Conservation (phyloP, 2,888 invertebrate species). For the Nephrotoma flavescens region DNA sequence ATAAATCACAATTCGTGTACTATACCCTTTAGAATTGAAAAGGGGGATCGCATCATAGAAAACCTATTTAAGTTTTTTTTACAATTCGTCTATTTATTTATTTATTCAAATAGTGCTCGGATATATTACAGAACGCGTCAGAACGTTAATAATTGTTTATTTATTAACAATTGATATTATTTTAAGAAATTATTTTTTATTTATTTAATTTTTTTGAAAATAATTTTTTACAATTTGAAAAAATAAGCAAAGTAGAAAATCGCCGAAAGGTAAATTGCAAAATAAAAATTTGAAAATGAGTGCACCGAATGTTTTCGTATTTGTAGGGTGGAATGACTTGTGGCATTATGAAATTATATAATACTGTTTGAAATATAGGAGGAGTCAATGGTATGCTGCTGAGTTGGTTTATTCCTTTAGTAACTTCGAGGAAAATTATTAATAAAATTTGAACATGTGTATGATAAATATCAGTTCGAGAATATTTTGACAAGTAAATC, state of each 20-base stretch:
- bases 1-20: background rate
- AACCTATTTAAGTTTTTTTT: background rate
- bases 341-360: background rate
- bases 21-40: background rate
- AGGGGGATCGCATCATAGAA: background rate
- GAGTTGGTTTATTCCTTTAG: background rate
- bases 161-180: background rate
- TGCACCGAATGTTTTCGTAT: background rate
- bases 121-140: background rate
- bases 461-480: background rate
- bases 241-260: background rate
- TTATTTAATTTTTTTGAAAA: background rate
- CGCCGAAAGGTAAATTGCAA: background rate
- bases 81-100: background rate
- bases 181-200: background rate
- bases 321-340: background rate
- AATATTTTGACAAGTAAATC: background rate
- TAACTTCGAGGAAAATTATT: background rate
- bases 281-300: background rate
- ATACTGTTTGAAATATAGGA: background rate
- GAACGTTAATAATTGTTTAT: background rate
- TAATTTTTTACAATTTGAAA: background rate
- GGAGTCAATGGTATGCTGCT: background rate
- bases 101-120: background rate
- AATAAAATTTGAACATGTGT: background rate